Evolutionary conservation across 1,140 invertebrate genomes (phyloP).

Genomic region (Rhizoglyphus robini): DNA sequence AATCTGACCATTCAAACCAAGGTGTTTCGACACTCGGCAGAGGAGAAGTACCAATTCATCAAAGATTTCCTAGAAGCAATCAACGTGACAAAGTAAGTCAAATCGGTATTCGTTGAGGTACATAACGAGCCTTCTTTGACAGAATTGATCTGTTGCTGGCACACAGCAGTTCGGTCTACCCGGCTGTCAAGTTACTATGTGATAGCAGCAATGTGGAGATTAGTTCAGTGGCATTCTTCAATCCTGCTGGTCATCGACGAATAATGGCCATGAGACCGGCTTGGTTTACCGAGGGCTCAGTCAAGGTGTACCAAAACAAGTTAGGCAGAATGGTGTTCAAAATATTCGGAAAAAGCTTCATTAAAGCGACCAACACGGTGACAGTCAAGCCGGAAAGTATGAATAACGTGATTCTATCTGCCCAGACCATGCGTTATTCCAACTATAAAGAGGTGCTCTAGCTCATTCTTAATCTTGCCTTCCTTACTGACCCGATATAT

Average conservation of each 20-base stretch:
- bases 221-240: constrained; percentile 23
- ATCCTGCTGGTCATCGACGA: constrained; percentile 19
- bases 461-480: not conserved
- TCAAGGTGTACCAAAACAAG: constrained; percentile 20
- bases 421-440: constrained; percentile 23
- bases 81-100: not conserved
- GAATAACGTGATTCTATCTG: constrained; percentile 25
- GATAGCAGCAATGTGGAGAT: constrained; percentile 6
- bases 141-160: constrained; percentile 23
- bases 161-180: constrained; percentile 25
- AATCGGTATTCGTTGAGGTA: not conserved
- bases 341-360: constrained; percentile 7
- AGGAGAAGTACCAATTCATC: constrained; percentile 24
- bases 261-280: constrained; percentile 23
- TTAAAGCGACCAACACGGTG: constrained; percentile 15
- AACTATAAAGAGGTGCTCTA: constrained; percentile 16
- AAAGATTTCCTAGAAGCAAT: constrained; percentile 25
- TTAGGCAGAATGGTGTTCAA: constrained; percentile 17
- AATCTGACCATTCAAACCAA: constrained; percentile 17
- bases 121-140: not conserved
- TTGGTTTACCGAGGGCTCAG: constrained; percentile 16
- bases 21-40: constrained; percentile 24
- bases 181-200: constrained; percentile 16
- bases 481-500: too few species aligned
- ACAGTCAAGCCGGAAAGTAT: constrained; percentile 21